phyloP scores from a whole-genome alignment of 2,113 vertebrate genomes.

The Myocastor coypus region DNA sequence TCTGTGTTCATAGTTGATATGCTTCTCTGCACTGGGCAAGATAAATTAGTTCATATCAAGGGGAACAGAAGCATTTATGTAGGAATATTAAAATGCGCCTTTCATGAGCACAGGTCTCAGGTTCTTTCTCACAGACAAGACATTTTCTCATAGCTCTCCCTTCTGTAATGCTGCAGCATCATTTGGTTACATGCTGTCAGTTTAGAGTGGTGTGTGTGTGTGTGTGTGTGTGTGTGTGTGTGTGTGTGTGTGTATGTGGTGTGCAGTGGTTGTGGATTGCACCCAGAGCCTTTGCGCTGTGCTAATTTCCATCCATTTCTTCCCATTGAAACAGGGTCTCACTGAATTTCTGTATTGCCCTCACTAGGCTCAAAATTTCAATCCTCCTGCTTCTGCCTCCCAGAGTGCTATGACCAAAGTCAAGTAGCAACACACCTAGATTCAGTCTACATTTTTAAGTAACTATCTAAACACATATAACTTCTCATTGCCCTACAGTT shows the following conservation, averaged over 20 bases:
- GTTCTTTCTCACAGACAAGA: conserved; percentile 65
- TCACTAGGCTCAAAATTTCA: not conserved
- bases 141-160: conserved; percentile 57
- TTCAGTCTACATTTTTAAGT: not conserved
- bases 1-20: conserved; percentile 71
- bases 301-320: not conserved
- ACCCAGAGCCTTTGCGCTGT: not conserved
- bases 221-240: not conserved
- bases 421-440: not conserved
- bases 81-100: conserved; percentile 75
- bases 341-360: not conserved
- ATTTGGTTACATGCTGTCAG: conserved; percentile 55
- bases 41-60: conserved; percentile 78
- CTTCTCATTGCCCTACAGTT: not conserved
- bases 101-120: conserved; percentile 44
- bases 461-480: not conserved
- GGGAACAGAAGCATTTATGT: conserved; percentile 66
- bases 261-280: not conserved
- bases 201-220: not conserved
- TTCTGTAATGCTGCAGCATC: conserved; percentile 33
- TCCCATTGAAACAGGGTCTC: not conserved
- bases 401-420: not conserved
- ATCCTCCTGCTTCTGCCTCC: not conserved
- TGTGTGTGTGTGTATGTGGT: not conserved
- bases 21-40: conserved; percentile 50